Evolutionary conservation across 1,140 invertebrate species (phyloP), one percentile per base, ranked within the genome.

Genomic region (Orius insidiosus): DNA sequence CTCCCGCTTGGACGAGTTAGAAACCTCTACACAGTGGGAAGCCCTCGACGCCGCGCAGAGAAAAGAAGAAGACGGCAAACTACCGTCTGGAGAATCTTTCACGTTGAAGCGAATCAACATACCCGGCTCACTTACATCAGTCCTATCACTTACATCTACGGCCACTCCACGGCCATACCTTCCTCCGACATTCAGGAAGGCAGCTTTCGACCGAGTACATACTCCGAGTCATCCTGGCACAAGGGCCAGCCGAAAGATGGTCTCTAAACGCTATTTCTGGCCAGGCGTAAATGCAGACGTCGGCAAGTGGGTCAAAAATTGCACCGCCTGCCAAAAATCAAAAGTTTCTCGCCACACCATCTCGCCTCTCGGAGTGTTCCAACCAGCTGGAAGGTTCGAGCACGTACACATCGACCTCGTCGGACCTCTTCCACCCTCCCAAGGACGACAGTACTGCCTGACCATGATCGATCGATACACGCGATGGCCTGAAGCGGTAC

Each of bases 341-440:
- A 40, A 40, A 10, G 38, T 15, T 14, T 6, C 5, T 6, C 9
- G 38, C 2, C 38, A 40, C 11, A 13, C 11, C 3, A 10, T 15
- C 15, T 15, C 38, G 11, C 16, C 38, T 5, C 11, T 15, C 11
- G 16, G 38, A 5, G 3, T 4, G 14, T 40, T 40, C 11, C 38
- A 2, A 4, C 5, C 16, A 15, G 38, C 38, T 4, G 16, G 4
- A 3, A 13, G 16, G 5, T 68, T 69, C 44, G 35, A 53, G 1
- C 60, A 67, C 45, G 51, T 71, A 0, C 63, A 72, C 52, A 49
- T 71, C 0, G 69, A 72, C 53, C 55, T 72, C 1, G 54, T 66
- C 7, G 59, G 60, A 10, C 65, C 60, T 1, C 49, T 66, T 15
- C 56, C 59, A 15, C 34, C 51, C 5, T 58, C 56, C 3, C 30